Percentiles rank a stretch among this genome's conserved stretches.
Conservation (phyloP, 2,113 vertebrate species). For the Pandion haliaetus region DNA sequence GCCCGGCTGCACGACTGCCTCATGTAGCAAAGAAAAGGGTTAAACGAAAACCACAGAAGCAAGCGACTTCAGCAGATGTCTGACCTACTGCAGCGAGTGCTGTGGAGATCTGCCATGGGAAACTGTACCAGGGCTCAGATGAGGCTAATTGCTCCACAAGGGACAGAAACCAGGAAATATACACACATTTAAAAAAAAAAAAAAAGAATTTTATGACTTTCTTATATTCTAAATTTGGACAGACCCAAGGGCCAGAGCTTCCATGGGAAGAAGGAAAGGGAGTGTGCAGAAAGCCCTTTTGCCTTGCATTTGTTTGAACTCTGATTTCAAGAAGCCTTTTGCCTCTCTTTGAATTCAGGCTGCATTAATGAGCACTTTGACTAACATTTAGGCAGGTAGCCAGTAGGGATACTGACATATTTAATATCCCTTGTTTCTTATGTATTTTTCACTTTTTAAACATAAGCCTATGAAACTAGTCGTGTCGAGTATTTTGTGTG, state of each 20-base stretch:
- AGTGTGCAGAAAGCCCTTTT: neutral
- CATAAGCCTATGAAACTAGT: neutral
- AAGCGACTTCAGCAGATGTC: neutral
- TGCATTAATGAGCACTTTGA: neutral
- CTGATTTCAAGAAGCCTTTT: conserved; percentile 15
- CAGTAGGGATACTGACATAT: neutral
- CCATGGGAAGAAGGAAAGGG: neutral
- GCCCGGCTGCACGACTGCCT: neutral
- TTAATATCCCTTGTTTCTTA: neutral
- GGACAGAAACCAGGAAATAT: neutral
- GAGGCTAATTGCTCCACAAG: neutral
- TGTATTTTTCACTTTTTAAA: neutral
- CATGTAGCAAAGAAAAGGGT: neutral
- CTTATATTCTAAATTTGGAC: neutral
- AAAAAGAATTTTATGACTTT: neutral
- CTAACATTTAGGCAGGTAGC: conserved; percentile 3
- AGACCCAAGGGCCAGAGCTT: neutral
- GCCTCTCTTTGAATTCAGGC: neutral
- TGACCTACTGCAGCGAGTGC: conserved; percentile 12
- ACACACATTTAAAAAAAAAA: neutral
- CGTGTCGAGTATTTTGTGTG: neutral
- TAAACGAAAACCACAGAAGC: neutral
- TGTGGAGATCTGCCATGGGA: neutral
- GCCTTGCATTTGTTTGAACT: conserved; percentile 26
- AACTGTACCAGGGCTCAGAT: neutral